Base-by-base conservation (phyloP, 2,888 invertebrate species). In the Liposcelis brunnea region DNA sequence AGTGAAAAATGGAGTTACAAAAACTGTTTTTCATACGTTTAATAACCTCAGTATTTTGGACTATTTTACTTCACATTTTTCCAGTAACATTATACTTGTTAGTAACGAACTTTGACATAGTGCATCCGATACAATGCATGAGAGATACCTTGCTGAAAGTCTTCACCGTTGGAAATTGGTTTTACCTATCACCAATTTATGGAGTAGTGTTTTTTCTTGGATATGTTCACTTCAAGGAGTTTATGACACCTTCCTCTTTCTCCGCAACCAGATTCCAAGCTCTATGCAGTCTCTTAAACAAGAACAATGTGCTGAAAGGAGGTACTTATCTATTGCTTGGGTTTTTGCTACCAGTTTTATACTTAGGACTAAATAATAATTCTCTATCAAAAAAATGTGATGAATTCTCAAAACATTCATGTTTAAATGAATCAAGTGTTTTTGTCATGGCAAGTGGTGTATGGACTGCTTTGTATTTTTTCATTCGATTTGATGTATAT, bases 181-280 rank as follows among this genome's bases (percentile, higher is more conserved):
- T 77, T 1, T 77, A 74, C 52, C 69, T 79, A 38, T 60, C 77
- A 19, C 71, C 80, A 1, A 68, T 83, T 14, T 65, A 71, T 10
- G 58, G 67, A 19, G 69, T 79, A 1, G 74, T 80, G 8, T 72
- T 78, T 49, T 67, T 77, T 5, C 80, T 81, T 62, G 78, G 81
- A n/a, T 65, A 80, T 34, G 67, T 79, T 31, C 75, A 77, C 55
- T 77, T 77, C 38, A 79, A 77, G 56, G 75, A 75, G 51, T 79
- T 80, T 53, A 67, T 80, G 18, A 64, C 69, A 15, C 70, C 71
- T 42, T 63, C 71, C 32, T 67, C 68, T 0, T 80, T 75, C 54
- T 70, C 35, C 7, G 16, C 35, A 10, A 6, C 35, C 5, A 35
- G 35, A 10, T 35, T 7, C 10, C 35, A 35, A 16, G 14, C 35